Evolutionary conservation across 2,888 invertebrate genomes (phyloP).

Genomic region (Hoplodrina blanda): DNA sequence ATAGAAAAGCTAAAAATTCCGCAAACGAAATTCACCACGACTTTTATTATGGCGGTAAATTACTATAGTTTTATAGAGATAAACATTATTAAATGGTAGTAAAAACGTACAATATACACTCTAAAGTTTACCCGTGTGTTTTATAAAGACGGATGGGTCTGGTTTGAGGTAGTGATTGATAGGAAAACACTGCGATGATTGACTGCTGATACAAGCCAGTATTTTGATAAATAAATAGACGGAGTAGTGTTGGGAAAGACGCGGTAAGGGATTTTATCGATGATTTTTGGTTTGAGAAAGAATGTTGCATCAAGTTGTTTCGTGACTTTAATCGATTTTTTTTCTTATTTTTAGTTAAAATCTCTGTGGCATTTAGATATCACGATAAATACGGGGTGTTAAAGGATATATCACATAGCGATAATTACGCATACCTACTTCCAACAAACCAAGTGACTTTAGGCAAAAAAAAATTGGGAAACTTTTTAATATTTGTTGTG

Average conservation of each 20-base stretch:
- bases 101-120: slow-evolving; percentile 84
- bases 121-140: slow-evolving; percentile 80
- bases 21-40: slow-evolving; percentile 60
- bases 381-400: too few relatives aligned
- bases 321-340: not conserved
- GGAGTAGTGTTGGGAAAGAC: slow-evolving; percentile 68
- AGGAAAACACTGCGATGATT: slow-evolving; percentile 86
- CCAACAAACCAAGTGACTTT: too few relatives aligned
- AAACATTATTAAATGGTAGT: slow-evolving; percentile 86
- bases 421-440: too few relatives aligned
- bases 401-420: too few relatives aligned
- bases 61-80: slow-evolving; percentile 76
- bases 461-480: too few relatives aligned
- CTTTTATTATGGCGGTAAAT: slow-evolving; percentile 84
- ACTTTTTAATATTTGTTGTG: too few relatives aligned
- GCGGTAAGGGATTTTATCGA: slow-evolving; percentile 45
- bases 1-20: slow-evolving; percentile 59
- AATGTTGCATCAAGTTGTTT: not conserved
- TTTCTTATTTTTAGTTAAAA: too few relatives aligned
- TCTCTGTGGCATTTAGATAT: too few relatives aligned
- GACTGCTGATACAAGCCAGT: slow-evolving; percentile 87
- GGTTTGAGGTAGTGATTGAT: slow-evolving; percentile 80
- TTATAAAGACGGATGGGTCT: slow-evolving; percentile 88
- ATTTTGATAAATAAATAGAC: slow-evolving; percentile 87
- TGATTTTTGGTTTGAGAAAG: not conserved